Conservation (phyloP, 2,888 invertebrate genomes). For the Pimpla rufipes region DNA sequence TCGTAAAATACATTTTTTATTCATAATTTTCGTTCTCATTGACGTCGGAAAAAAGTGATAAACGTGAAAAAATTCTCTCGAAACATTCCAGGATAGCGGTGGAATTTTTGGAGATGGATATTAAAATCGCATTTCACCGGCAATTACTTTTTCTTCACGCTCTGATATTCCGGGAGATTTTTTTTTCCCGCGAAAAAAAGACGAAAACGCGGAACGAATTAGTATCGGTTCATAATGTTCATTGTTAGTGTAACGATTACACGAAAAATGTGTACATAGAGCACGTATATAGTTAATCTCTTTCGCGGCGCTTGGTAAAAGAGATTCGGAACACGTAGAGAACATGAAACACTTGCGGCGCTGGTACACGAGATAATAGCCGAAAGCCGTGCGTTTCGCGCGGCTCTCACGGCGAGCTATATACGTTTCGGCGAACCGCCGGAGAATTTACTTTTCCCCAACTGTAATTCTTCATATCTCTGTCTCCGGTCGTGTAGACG, state of each 20-base stretch:
- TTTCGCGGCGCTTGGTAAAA: slow-evolving; percentile 40
- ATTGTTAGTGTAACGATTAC: neutral
- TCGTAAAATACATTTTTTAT: no score
- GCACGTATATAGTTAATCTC: slow-evolving; percentile 41
- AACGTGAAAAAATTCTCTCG: no score
- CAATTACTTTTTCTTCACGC: no score
- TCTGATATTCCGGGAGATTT: no score
- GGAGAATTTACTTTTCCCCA: slow-evolving; percentile 63
- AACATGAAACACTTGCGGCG: slow-evolving; percentile 66
- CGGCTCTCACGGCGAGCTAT: slow-evolving; percentile 38
- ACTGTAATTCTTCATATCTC: slow-evolving; percentile 66
- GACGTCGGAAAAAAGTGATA: no score
- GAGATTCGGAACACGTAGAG: slow-evolving; percentile 66
- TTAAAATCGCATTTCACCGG: no score
- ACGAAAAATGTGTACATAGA: neutral
- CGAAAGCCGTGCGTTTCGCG: slow-evolving; percentile 63
- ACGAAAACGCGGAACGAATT: no score
- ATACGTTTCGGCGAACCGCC: slow-evolving; percentile 37
- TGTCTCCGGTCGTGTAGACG: neutral
- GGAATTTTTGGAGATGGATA: no score
- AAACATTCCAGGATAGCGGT: no score
- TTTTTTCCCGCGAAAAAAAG: no score
- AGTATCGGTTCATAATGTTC: neutral
- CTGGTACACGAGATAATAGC: slow-evolving; percentile 63
- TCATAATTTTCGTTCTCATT: no score